Evolutionary conservation across 2,888 invertebrate genomes (phyloP).

Genomic region (Alloscopus bannaensis): DNA sequence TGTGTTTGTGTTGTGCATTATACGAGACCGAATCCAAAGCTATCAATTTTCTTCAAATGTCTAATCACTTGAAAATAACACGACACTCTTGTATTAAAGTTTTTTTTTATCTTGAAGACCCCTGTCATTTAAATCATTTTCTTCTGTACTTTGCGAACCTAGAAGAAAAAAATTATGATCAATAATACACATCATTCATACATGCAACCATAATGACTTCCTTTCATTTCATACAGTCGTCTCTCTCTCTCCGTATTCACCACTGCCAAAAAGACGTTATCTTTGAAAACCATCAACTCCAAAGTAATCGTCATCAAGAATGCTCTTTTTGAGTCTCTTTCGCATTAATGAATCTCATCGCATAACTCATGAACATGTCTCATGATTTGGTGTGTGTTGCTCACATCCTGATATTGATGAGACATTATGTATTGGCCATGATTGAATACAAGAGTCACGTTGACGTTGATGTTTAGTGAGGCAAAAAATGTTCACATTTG

Average conservation of each 20-base stretch:
- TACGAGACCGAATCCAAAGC: not conserved
- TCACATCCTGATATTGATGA: not conserved
- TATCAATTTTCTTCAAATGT: slow-evolving; percentile 27
- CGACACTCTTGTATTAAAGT: not conserved
- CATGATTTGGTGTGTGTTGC: not conserved
- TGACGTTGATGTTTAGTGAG: too few relatives aligned
- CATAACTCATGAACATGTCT: not conserved
- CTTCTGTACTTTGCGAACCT: not conserved
- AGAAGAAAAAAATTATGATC: not conserved
- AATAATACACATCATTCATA: slow-evolving; percentile 15
- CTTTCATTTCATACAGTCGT: slow-evolving; percentile 25
- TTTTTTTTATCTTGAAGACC: slow-evolving; percentile 5
- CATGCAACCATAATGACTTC: slow-evolving; percentile 25
- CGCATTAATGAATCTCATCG: slow-evolving; percentile 29
- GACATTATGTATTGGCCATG: not conserved
- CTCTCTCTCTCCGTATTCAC: not conserved
- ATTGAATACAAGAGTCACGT: too few relatives aligned
- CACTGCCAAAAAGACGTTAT: slow-evolving; percentile 1
- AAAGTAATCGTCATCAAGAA: slow-evolving; percentile 6
- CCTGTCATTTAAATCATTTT: slow-evolving; percentile 33
- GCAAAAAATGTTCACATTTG: too few relatives aligned
- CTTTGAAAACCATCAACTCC: not conserved
- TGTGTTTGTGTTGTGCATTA: not conserved
- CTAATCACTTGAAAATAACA: not conserved
- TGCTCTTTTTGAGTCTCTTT: slow-evolving; percentile 9